Evolutionary conservation across 2,113 vertebrate species (phyloP).

Genomic region (Percopsis transmontana): DNA sequence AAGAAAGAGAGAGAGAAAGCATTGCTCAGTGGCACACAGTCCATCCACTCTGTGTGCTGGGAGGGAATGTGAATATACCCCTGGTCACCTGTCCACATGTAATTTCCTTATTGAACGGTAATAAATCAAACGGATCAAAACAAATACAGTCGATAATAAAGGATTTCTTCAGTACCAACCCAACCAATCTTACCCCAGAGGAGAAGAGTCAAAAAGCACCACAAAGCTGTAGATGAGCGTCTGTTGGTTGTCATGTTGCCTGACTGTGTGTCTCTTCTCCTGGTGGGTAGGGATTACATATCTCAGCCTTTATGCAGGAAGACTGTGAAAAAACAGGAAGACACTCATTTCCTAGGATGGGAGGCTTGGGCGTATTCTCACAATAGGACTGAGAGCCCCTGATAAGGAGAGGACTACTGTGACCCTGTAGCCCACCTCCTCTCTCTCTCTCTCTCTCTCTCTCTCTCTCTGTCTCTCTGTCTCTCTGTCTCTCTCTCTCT

Average conservation of each 20-base stretch:
- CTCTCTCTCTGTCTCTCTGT: constrained; percentile 6
- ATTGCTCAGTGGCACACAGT: constrained; percentile 12
- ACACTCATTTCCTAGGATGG: constrained; percentile 76
- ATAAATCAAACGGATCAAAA: background rate
- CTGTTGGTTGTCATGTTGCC: constrained; percentile 57
- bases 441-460: constrained; percentile 22
- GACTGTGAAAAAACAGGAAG: constrained; percentile 80
- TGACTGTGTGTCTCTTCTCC: constrained; percentile 56
- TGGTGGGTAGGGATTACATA: constrained; percentile 63
- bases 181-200: constrained; percentile 62
- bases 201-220: constrained; percentile 49
- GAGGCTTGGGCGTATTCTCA: constrained; percentile 60
- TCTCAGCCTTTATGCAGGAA: constrained; percentile 75
- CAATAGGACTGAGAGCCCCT: constrained; percentile 63
- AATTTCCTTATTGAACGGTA: background rate
- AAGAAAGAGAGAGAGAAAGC: constrained; percentile 33
- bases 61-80: constrained; percentile 32
- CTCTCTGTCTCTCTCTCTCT: constrained; percentile 4
- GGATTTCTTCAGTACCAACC: background rate
- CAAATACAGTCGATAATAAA: background rate
- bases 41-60: constrained; percentile 65
- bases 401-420: constrained; percentile 58
- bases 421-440: constrained; percentile 35
- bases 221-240: constrained; percentile 24
- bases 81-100: background rate